phyloP scores from a whole-genome alignment of 2,113 vertebrate species.

The Herpetotheres cachinnans region DNA sequence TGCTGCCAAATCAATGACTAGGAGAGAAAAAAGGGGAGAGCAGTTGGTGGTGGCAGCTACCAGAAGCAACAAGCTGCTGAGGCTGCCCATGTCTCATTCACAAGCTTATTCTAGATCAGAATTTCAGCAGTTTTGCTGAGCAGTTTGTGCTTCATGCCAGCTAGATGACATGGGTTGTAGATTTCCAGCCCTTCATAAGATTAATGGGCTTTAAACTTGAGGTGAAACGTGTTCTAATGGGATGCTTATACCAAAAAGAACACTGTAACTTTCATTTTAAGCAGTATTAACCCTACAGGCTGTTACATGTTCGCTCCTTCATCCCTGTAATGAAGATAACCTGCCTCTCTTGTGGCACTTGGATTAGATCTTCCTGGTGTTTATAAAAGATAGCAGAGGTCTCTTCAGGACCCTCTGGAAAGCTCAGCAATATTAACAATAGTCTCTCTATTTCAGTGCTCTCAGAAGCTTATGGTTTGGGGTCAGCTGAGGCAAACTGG shows the following conservation, averaged over 20 bases:
- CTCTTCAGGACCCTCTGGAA: neutral
- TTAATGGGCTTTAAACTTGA: constrained; percentile 35
- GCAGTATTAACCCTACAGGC: neutral
- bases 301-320: neutral
- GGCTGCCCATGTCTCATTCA: neutral
- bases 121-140: neutral
- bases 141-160: neutral
- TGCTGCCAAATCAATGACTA: neutral
- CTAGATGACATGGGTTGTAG: neutral
- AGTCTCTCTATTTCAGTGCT: neutral
- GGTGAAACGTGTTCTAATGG: neutral
- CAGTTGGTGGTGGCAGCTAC: neutral
- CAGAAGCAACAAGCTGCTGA: neutral
- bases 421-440: neutral
- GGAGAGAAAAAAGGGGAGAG: neutral
- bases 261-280: neutral
- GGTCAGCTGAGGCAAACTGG: neutral
- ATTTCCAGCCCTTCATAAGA: neutral
- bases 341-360: neutral
- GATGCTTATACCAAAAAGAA: constrained; percentile 5
- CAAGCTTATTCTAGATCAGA: neutral
- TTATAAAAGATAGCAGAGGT: constrained; percentile 5
- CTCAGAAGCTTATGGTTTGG: neutral
- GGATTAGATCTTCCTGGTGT: constrained; percentile 9
- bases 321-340: constrained; percentile 5